A percentile compares a stretch with the other conserved stretches of the same genome.
Evolutionary conservation across 2,888 invertebrate genomes (phyloP).

Genomic region (Nudaria mundana): DNA sequence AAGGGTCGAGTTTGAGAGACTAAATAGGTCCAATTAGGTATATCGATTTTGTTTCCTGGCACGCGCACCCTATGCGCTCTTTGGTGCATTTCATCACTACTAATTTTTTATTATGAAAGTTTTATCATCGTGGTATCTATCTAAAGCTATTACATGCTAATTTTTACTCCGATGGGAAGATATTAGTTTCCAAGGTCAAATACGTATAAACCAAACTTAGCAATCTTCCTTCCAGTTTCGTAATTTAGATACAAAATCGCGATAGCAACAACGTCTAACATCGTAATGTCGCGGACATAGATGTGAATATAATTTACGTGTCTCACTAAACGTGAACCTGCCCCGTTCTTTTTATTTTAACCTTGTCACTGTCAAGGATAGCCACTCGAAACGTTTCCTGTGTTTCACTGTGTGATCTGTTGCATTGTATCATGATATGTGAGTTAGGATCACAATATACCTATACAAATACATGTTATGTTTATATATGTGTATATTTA

Average conservation of each 20-base stretch:
- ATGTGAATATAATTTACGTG: background rate
- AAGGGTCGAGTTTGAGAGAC: no score
- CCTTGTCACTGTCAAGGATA: constrained; percentile 74
- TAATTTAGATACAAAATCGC: no score
- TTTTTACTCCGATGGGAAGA: no score
- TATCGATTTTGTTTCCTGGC: constrained; percentile 60
- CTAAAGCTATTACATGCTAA: no score
- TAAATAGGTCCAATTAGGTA: no score
- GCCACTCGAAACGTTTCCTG: constrained; percentile 59
- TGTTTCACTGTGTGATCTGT: constrained; percentile 43
- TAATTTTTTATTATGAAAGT: background rate
- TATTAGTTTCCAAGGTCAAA: no score
- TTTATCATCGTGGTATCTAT: background rate
- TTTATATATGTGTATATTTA: no score
- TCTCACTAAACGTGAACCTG: constrained; percentile 5
- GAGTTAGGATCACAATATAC: no score
- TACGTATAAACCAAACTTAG: no score
- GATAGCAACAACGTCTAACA: no score
- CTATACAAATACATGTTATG: constrained; percentile 13
- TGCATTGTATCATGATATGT: constrained; percentile 18
- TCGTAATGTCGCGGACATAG: no score
- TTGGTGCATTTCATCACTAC: constrained; percentile 34
- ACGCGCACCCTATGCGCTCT: constrained; percentile 58
- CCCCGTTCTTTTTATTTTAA: constrained; percentile 51
- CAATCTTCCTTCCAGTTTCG: no score